phyloP scores from a whole-genome alignment of 2,888 invertebrate species.

The Hypsopygia costalis region DNA sequence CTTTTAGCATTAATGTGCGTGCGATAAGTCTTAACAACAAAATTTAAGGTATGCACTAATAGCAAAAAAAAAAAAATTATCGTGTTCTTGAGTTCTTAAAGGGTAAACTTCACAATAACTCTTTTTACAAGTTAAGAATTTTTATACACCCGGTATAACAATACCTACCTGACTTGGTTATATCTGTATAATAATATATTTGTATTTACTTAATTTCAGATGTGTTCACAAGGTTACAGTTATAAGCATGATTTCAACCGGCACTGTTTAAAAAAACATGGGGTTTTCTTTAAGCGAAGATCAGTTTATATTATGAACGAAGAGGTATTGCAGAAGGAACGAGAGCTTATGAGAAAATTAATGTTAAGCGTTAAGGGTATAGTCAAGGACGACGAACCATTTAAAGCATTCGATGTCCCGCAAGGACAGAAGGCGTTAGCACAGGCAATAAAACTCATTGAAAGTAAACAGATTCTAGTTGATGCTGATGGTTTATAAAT shows the following conservation, averaged over 20 bases:
- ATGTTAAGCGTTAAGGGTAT: slow-evolving; percentile 37
- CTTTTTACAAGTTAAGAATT: too few relatives aligned
- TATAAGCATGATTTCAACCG: slow-evolving; percentile 63
- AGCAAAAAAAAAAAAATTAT: too few relatives aligned
- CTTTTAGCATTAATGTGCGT: too few relatives aligned
- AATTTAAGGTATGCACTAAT: too few relatives aligned
- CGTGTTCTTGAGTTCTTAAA: too few relatives aligned
- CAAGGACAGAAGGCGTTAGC: slow-evolving; percentile 42
- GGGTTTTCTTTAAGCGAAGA: slow-evolving; percentile 51
- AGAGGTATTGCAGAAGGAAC: slow-evolving; percentile 47
- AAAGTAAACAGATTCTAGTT: slow-evolving; percentile 33
- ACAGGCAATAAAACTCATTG: slow-evolving; percentile 39
- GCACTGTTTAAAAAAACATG: slow-evolving; percentile 64
- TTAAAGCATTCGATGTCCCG: slow-evolving; percentile 47
- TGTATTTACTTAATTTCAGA: slow-evolving; percentile 34
- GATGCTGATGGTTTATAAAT: too few relatives aligned
- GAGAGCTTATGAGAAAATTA: slow-evolving; percentile 43
- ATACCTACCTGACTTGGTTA: too few relatives aligned
- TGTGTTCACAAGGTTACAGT: slow-evolving; percentile 63
- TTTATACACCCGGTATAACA: too few relatives aligned
- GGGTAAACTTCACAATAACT: too few relatives aligned
- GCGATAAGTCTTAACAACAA: too few relatives aligned
- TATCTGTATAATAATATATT: slow-evolving; percentile 1
- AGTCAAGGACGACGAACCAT: slow-evolving; percentile 15
- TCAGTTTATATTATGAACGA: slow-evolving; percentile 52